These are phyloP conservation scores for Uropsilus gracilis DNA, from an alignment of 2,113 vertebrate species.

Conservation along the genomic window DNA sequence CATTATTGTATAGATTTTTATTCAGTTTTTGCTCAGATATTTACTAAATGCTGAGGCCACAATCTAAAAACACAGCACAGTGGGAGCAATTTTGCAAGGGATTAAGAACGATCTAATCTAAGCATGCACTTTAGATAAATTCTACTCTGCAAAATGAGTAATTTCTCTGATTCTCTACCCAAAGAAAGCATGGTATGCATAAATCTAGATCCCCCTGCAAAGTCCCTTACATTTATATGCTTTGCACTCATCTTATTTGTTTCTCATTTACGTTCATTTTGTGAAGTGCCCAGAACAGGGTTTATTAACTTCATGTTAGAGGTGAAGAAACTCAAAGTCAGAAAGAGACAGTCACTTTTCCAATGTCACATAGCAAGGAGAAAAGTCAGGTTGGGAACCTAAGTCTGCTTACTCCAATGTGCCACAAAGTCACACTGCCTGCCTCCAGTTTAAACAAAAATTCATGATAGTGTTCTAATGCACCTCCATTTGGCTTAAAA, in stretches of 20 bases:
- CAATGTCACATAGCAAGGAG: conserved; percentile 24
- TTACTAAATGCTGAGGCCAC: background rate
- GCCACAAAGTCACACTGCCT: background rate
- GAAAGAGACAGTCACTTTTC: background rate
- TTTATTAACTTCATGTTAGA: background rate
- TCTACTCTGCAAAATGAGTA: background rate
- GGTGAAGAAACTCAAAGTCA: conserved; percentile 15
- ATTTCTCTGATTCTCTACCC: background rate
- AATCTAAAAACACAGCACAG: background rate
- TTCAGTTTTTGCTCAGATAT: background rate
- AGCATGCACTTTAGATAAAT: background rate
- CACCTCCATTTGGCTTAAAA: background rate
- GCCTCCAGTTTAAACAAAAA: background rate
- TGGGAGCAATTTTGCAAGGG: background rate
- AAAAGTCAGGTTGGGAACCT: background rate
- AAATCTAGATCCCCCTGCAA: background rate
- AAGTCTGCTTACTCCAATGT: background rate
- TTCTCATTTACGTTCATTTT: background rate
- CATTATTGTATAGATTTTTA: background rate
- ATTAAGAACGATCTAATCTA: background rate
- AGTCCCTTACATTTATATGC: background rate
- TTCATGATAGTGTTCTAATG: background rate
- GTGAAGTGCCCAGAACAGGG: background rate
- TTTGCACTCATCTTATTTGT: background rate
- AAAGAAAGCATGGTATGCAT: background rate